Evolutionary conservation across 2,113 vertebrate genomes (phyloP), one percentile per base, ranked within the genome.

Genomic region (Carollia perspicillata): DNA sequence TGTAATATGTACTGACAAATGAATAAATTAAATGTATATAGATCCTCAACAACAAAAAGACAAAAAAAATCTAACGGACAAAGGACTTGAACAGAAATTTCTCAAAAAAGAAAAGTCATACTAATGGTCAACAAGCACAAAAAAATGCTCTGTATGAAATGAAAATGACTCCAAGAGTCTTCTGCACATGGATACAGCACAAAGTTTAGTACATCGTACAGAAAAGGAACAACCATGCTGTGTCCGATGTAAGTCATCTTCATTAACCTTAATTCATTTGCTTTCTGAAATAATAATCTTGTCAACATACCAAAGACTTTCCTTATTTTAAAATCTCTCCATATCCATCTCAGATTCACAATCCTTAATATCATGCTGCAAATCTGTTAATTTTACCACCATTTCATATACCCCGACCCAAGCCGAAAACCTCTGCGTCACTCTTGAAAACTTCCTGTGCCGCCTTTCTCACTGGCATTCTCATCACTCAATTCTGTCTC

Each of bases 121-220:
- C 5, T 71, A 30, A 63, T 35, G 20, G 8, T 20, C 74, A 89
- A 65, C 12, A 75, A 65, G 4, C n/a, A 40, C 7, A 49, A 1
- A 47, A 40, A 87, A 87, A 55, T 83, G 17, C 17, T 33, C 93
- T 97, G 37, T 96, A 94, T 93, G 84, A 96, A 96, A 60, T 42
- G 81, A 95, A 96, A 95, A 81, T 78, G 60, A 49, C 86, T 97
- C 30, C 85, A 97, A 97, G 47, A 97, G 23, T 60, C 79, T 97
- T 98, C 90, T n/a, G 93, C n/a, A 97, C 35, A 71, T 3, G 94
- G 72, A 97, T 94, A 85, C 94, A 96, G 97, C 92, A 97, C 93
- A 96, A 97, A 97, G 58, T 96, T 98, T 93, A 95, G 85, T 89
- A 47, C 66, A 77, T 68, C 90, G 40, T 84, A 94, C 33, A 69